phyloP scores from a whole-genome alignment of 2,888 invertebrate species.

The Dasysyrphus albostriatus region DNA sequence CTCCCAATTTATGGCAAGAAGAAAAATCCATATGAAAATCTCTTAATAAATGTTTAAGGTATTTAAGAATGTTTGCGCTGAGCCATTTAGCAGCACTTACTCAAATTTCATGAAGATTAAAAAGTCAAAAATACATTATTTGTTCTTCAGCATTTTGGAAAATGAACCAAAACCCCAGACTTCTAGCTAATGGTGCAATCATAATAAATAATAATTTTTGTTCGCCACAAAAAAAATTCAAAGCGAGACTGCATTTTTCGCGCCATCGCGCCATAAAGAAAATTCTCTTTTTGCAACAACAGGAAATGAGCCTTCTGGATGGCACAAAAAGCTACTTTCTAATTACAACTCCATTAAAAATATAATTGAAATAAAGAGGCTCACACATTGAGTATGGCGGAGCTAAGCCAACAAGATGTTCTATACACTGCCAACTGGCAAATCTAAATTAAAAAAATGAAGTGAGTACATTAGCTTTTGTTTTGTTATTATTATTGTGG shows the following conservation, averaged over 20 bases:
- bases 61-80: background rate
- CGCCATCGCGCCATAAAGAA: constrained; percentile 50
- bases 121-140: background rate
- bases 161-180: background rate
- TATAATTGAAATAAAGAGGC: constrained; percentile 77
- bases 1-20: too few species aligned
- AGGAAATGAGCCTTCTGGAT: constrained; percentile 67
- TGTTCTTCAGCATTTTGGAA: background rate
- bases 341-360: constrained; percentile 77
- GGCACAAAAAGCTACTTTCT: constrained; percentile 76
- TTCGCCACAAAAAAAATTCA: background rate
- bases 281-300: constrained; percentile 39
- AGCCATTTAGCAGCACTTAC: background rate
- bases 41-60: too few species aligned
- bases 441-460: constrained; percentile 48
- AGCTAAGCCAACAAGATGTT: constrained; percentile 59
- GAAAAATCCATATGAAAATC: too few species aligned
- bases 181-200: constrained; percentile 33
- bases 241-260: constrained; percentile 30
- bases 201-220: constrained; percentile 56
- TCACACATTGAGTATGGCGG: constrained; percentile 63
- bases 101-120: background rate
- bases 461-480: constrained; percentile 57
- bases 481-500: constrained; percentile 3
- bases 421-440: constrained; percentile 63